These are phyloP conservation scores for Astreopora myriophthalma DNA, from an alignment of 64 coral and sea anemone genomes.

Conservation along the genomic window DNA sequence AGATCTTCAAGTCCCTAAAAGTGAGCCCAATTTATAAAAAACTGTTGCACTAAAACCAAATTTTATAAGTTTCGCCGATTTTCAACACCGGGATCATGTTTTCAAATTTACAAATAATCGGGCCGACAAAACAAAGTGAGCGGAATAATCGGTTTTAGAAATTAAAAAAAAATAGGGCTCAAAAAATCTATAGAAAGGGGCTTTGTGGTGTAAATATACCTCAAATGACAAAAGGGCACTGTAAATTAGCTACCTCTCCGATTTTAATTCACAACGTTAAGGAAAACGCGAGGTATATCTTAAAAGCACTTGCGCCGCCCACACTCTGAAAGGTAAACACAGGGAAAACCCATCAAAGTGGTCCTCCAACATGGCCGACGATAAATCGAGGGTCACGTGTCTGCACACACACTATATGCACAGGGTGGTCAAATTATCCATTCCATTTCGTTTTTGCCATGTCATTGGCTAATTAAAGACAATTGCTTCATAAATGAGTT, in stretches of 20 bases:
- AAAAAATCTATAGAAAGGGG: neutral
- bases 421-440: too few species aligned
- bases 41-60: neutral
- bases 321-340: neutral
- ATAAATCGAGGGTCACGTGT: neutral
- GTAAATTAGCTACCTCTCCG: neutral
- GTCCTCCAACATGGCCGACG: neutral
- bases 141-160: neutral
- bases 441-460: too few species aligned
- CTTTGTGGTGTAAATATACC: neutral
- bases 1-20: neutral
- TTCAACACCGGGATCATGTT: neutral
- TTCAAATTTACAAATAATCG: neutral
- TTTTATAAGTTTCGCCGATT: neutral
- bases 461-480: too few species aligned
- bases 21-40: neutral
- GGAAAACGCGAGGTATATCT: neutral
- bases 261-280: neutral
- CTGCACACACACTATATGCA: neutral
- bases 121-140: neutral
- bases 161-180: neutral
- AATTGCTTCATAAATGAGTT: too few species aligned
- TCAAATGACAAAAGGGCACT: neutral
- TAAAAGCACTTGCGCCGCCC: neutral
- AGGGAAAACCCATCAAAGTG: neutral